These are phyloP conservation scores for Macaria liturata DNA, from an alignment of 2,888 invertebrate genomes.

Conservation along the genomic window DNA sequence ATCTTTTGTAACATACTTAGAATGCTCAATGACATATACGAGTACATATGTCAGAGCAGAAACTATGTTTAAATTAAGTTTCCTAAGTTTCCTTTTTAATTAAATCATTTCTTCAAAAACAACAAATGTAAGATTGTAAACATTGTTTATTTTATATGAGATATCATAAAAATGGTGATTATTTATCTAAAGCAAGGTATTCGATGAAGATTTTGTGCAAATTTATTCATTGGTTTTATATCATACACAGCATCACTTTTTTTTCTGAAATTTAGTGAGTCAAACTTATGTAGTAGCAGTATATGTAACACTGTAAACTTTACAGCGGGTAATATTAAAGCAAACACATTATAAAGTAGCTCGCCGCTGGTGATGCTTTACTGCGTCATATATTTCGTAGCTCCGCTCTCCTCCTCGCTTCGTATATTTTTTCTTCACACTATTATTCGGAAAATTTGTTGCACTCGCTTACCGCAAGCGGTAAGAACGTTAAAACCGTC, in stretches of 20 bases:
- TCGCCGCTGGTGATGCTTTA: slow-evolving; percentile 40
- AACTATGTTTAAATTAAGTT: too few relatives aligned
- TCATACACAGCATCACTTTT: too few relatives aligned
- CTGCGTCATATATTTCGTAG: slow-evolving; percentile 47
- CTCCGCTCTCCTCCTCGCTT: slow-evolving; percentile 44
- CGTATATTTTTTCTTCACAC: slow-evolving; percentile 51
- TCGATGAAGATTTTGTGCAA: not conserved
- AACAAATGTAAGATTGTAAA: too few relatives aligned
- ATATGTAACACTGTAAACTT: not conserved
- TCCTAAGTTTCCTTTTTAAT: too few relatives aligned
- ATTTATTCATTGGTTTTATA: slow-evolving; percentile 5
- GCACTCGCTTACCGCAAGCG: slow-evolving; percentile 67
- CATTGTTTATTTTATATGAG: slow-evolving; percentile 2
- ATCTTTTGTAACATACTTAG: too few relatives aligned
- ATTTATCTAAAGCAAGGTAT: not conserved
- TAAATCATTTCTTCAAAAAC: too few relatives aligned
- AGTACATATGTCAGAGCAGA: too few relatives aligned
- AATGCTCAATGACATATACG: too few relatives aligned
- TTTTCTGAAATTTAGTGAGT: not conserved
- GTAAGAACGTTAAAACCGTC: slow-evolving; percentile 67
- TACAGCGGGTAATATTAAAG: slow-evolving; percentile 17
- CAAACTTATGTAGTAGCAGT: not conserved
- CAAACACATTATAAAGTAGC: slow-evolving; percentile 45
- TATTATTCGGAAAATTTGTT: slow-evolving; percentile 66
- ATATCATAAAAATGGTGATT: not conserved